Evolutionary conservation across 2,797 vertebrate species (phyloP), one percentile per base, ranked within the genome.

Genomic region (Clarias platycephalus): DNA sequence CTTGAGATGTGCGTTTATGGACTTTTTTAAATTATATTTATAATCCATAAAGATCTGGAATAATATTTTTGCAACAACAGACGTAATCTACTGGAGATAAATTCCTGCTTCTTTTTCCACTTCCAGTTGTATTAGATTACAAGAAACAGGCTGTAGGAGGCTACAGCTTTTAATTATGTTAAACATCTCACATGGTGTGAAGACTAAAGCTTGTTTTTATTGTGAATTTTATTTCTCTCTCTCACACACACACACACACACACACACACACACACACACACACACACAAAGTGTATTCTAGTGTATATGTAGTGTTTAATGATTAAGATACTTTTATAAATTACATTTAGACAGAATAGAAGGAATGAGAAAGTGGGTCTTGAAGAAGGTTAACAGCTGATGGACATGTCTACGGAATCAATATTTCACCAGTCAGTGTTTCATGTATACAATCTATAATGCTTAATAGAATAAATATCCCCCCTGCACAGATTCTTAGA

Each of bases 351-450:
- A 84, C 24, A 13, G 55, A 80, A 3, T 44, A 62, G 68, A 83
- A 8, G 5, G n/a, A 70, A 5, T 68, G 71, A 37, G 37, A 40
- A 72, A 70, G 7, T 37, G 24, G 31, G 40, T 82, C 67, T 84
- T 57, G 55, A 81, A 64, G 53, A 81, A 74, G n/a, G 26, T 79
- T 22, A 3, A 75, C 79, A 81, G 62, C 78, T 84, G 82, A 82
- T 74, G 76, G 0, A 3, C 1, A 63, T 86, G 75, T 71, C 83
- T 82, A 55, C 44, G 55, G 12, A 84, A 80, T 88, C 67, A 82
- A 75, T 85, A 87, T 85, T 88, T 88, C 86, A 85, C 26, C 28
- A 22, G 80, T 31, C 49, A 86, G 75, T 67, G 40, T 74, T 88
- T 85, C 53, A 57, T 87, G 40, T 85, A 79, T 72, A 75, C 55